Evolutionary conservation across 1,140 invertebrate species (phyloP).

Genomic region (Eubasilissa regina): DNA sequence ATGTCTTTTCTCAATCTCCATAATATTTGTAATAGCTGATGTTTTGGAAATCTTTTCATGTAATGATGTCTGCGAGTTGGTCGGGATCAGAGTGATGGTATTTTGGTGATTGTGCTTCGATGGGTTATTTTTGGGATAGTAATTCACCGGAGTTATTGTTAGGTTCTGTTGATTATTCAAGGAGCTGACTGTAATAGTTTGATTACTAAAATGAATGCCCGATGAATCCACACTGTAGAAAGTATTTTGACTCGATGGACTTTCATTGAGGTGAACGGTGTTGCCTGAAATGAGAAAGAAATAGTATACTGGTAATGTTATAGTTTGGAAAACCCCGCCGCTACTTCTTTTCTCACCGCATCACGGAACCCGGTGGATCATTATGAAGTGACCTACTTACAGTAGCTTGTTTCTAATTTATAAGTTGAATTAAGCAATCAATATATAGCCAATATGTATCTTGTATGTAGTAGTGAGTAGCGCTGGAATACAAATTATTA

Average conservation of each 20-base stretch:
- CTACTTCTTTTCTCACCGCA: too few relatives aligned
- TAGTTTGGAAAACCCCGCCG: too few relatives aligned
- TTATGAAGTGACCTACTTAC: too few relatives aligned
- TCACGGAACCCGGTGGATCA: too few relatives aligned
- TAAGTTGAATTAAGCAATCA: too few relatives aligned
- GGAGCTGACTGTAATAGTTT: conserved; percentile 62
- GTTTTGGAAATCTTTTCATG: conserved; percentile 54
- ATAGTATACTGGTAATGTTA: not conserved
- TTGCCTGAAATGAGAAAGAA: conserved; percentile 44
- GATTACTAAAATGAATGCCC: conserved; percentile 66
- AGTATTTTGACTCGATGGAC: conserved; percentile 64
- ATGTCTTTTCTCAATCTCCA: conserved; percentile 57
- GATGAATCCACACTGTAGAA: conserved; percentile 67
- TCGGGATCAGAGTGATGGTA: conserved; percentile 64
- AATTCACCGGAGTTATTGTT: conserved; percentile 64
- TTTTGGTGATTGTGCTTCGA: conserved; percentile 65
- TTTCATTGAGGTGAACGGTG: conserved; percentile 62
- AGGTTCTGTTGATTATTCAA: conserved; percentile 63
- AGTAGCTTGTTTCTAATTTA: too few relatives aligned
- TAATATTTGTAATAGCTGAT: conserved; percentile 58
- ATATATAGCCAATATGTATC: too few relatives aligned
- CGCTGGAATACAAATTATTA: too few relatives aligned
- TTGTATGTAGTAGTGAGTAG: too few relatives aligned
- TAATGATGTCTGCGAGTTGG: conserved; percentile 61
- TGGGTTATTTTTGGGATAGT: conserved; percentile 65